Percentiles rank a stretch among this genome's conserved stretches.
These are phyloP conservation scores for Mimas tiliae DNA, from an alignment of 2,888 invertebrate species.

Conservation along the genomic window DNA sequence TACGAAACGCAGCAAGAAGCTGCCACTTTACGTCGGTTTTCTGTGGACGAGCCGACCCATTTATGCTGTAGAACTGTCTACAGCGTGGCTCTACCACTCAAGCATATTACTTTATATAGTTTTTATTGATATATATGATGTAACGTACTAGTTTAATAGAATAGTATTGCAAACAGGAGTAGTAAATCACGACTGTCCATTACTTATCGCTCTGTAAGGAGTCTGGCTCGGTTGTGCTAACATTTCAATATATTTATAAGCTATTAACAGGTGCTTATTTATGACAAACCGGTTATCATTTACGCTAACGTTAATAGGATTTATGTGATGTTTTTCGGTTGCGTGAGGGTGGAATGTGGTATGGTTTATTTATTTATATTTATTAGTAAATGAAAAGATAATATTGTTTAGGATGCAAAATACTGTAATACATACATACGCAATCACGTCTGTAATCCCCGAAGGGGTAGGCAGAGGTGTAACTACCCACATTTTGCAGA, in stretches of 20 bases:
- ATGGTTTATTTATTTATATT: background rate
- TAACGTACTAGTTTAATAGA: constrained; percentile 19
- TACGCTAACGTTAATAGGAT: constrained; percentile 29
- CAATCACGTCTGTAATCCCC: too few species aligned
- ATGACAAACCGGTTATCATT: constrained; percentile 46
- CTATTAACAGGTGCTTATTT: constrained; percentile 57
- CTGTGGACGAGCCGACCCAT: too few species aligned
- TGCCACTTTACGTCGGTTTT: too few species aligned
- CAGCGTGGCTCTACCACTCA: too few species aligned
- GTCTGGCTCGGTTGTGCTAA: constrained; percentile 49
- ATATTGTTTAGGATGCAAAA: too few species aligned
- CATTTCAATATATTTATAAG: constrained; percentile 62
- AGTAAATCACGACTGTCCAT: constrained; percentile 54
- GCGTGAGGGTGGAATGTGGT: background rate
- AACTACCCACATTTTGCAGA: too few species aligned
- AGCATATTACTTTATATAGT: background rate
- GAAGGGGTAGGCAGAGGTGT: too few species aligned
- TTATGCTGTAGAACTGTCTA: too few species aligned
- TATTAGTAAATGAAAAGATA: background rate
- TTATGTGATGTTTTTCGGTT: constrained; percentile 25
- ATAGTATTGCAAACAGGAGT: constrained; percentile 34
- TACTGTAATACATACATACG: too few species aligned
- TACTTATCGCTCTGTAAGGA: constrained; percentile 43
- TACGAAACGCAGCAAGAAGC: too few species aligned
- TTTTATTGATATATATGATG: constrained; percentile 18